Evolutionary conservation across 1,140 invertebrate genomes (phyloP).

Genomic region (Nasonia giraulti): DNA sequence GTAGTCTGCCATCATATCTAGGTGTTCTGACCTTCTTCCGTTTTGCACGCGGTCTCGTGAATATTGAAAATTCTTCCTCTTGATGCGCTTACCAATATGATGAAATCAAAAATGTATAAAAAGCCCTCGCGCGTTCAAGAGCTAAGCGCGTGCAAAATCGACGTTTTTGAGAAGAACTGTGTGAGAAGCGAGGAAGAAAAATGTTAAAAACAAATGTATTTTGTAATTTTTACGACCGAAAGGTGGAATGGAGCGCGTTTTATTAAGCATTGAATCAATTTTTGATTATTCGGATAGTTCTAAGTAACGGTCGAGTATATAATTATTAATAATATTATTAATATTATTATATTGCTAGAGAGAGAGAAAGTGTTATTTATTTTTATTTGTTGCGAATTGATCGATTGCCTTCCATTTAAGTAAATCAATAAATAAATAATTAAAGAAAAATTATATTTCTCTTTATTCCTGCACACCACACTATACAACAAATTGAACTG

Average conservation of each 20-base stretch:
- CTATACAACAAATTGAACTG: too few relatives aligned
- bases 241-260: conserved; percentile 57
- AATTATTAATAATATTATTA: conserved; percentile 47
- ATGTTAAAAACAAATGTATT: conserved; percentile 59
- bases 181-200: conserved; percentile 49
- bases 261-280: conserved; percentile 71
- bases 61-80: conserved; percentile 19
- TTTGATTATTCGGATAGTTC: conserved; percentile 64
- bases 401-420: conserved; percentile 75
- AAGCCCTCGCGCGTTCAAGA: conserved; percentile 7
- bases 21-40: conserved; percentile 54
- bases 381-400: conserved; percentile 76
- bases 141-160: conserved; percentile 15
- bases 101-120: conserved; percentile 4
- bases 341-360: conserved; percentile 69
- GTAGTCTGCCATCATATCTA: conserved; percentile 66
- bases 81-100: background rate
- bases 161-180: background rate
- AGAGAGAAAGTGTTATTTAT: conserved; percentile 73
- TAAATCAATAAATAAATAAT: conserved; percentile 71
- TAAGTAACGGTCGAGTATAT: conserved; percentile 69
- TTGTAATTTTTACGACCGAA: conserved; percentile 56
- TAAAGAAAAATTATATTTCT: background rate
- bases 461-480: background rate
- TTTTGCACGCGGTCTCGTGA: conserved; percentile 30